Evolutionary conservation across 1,140 invertebrate genomes (phyloP).

Genomic region (Drosophila kepulauana): DNA sequence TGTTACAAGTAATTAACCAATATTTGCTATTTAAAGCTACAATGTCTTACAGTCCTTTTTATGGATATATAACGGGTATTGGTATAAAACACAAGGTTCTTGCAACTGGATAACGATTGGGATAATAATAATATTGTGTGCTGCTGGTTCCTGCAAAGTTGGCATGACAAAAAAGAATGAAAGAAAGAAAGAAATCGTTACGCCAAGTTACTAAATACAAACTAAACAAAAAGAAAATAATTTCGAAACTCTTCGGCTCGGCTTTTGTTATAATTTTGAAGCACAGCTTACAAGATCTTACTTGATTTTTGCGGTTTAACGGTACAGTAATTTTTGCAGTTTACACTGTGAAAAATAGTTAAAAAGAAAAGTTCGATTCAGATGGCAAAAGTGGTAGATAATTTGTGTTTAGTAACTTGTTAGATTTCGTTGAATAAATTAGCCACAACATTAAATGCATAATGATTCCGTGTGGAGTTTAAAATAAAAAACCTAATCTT

Average conservation of each 20-base stretch:
- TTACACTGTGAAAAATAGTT: conserved; percentile 70
- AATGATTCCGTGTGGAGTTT: not conserved
- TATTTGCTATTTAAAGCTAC: not conserved
- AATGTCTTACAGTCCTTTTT: conserved; percentile 63
- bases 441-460: conserved; percentile 11
- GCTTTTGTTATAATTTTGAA: conserved; percentile 68
- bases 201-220: conserved; percentile 54
- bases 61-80: conserved; percentile 70
- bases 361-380: conserved; percentile 58
- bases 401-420: conserved; percentile 55
- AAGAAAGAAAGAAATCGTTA: conserved; percentile 57
- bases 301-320: conserved; percentile 51
- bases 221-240: conserved; percentile 16
- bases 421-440: conserved; percentile 44
- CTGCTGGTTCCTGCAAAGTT: conserved; percentile 72
- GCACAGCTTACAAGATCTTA: conserved; percentile 47
- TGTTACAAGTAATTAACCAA: not conserved
- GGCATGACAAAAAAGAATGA: conserved; percentile 50
- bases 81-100: conserved; percentile 69
- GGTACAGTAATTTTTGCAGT: conserved; percentile 49
- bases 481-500: not conserved
- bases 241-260: conserved; percentile 44
- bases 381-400: conserved; percentile 17
- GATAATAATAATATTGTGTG: conserved; percentile 82
- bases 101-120: conserved; percentile 58